These are phyloP conservation scores for Zootermopsis nevadensis DNA, from an alignment of 2,888 invertebrate species.

Conservation along the genomic window DNA sequence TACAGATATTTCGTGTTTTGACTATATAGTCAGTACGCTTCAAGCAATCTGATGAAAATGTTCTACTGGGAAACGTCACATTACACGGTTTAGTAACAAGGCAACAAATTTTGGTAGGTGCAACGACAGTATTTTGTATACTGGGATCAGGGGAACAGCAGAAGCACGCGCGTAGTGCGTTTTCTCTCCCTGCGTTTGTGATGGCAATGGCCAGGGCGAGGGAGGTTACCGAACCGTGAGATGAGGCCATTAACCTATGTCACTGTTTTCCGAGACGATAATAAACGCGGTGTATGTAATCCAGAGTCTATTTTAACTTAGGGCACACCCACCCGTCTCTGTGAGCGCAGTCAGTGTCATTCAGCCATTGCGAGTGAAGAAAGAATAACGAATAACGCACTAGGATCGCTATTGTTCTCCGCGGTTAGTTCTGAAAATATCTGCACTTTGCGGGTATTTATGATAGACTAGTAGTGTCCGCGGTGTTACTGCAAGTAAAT, in stretches of 20 bases:
- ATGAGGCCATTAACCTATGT: constrained; percentile 12
- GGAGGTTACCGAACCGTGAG: neutral
- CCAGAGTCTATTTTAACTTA: neutral
- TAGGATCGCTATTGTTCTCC: too few relatives aligned
- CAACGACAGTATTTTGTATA: neutral
- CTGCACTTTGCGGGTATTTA: too few relatives aligned
- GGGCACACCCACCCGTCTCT: neutral
- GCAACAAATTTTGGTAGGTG: neutral
- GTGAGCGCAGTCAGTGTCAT: neutral
- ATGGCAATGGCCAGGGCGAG: neutral
- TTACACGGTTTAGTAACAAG: neutral
- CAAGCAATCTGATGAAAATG: neutral
- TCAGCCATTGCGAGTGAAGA: too few relatives aligned
- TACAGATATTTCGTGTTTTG: neutral
- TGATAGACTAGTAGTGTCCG: too few relatives aligned
- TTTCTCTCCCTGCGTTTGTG: neutral
- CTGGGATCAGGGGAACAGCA: too few relatives aligned
- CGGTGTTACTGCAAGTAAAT: too few relatives aligned
- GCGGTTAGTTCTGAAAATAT: too few relatives aligned
- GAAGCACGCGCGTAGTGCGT: neutral
- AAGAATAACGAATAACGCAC: too few relatives aligned
- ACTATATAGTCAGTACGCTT: neutral
- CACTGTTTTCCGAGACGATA: neutral
- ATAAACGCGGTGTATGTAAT: neutral
- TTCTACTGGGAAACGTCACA: neutral